Conservation (phyloP, 2,888 invertebrate genomes). For the Tetheella fluctuosa region DNA sequence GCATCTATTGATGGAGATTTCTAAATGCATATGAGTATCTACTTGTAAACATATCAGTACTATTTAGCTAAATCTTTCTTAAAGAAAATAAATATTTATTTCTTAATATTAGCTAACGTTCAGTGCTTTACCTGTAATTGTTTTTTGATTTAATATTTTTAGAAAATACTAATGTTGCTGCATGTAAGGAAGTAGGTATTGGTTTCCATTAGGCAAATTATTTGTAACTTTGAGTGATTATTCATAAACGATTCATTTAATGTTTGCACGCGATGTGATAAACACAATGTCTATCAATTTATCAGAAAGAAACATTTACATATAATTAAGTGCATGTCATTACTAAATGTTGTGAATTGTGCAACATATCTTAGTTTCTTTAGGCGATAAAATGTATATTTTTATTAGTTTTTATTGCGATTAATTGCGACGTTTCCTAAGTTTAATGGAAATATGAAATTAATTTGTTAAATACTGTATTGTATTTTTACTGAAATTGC, state of each 20-base stretch:
- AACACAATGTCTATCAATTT: conserved; percentile 57
- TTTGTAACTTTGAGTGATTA: conserved; percentile 59
- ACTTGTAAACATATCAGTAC: too few relatives aligned
- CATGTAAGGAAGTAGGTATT: conserved; percentile 61
- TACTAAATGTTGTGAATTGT: conserved; percentile 58
- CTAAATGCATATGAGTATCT: too few relatives aligned
- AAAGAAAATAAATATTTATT: too few relatives aligned
- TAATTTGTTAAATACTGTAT: neutral
- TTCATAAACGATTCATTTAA: conserved; percentile 68
- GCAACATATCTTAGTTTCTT: conserved; percentile 49
- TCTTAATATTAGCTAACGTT: conserved; percentile 29
- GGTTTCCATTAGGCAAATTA: conserved; percentile 70
- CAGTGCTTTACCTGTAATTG: conserved; percentile 39
- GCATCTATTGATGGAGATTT: too few relatives aligned
- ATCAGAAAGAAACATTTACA: conserved; percentile 63
- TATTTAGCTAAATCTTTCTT: too few relatives aligned
- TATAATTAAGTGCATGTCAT: conserved; percentile 57
- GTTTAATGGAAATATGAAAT: neutral
- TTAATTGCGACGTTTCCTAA: conserved; percentile 42
- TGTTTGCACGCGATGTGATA: conserved; percentile 71
- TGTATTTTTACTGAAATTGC: neutral
- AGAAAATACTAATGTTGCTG: conserved; percentile 41
- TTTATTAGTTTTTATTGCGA: conserved; percentile 49
- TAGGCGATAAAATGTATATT: conserved; percentile 55
- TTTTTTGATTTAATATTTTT: conserved; percentile 52